These are phyloP conservation scores for Eurosta solidaginis DNA, from an alignment of 1,140 invertebrate genomes.

Conservation along the genomic window DNA sequence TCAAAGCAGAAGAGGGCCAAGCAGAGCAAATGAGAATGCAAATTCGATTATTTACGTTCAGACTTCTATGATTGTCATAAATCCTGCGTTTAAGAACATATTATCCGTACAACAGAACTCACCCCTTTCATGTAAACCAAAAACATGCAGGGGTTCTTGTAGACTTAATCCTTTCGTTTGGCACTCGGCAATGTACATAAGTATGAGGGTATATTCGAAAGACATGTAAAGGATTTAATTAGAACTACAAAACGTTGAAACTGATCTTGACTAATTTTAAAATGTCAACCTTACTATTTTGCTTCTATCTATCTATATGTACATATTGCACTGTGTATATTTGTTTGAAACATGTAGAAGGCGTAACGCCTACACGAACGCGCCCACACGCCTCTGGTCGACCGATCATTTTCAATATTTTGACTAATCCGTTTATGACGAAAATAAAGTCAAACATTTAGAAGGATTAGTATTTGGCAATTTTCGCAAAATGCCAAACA, in stretches of 20 bases:
- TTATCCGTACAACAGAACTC: conserved; percentile 29
- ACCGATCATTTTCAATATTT: conserved; percentile 27
- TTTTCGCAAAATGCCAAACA: conserved; percentile 26
- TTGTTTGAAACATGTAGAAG: conserved; percentile 36
- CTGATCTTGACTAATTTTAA: not conserved
- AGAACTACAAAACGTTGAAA: not conserved
- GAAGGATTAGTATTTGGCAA: conserved; percentile 48
- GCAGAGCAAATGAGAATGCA: not conserved
- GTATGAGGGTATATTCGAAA: not conserved
- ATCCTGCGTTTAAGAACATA: conserved; percentile 12
- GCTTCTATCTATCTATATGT: not conserved
- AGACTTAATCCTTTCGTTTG: conserved; percentile 25
- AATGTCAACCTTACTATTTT: not conserved
- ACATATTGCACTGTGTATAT: not conserved
- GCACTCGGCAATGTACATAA: not conserved
- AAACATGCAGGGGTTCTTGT: not conserved
- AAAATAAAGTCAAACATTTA: conserved; percentile 58
- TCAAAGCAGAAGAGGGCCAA: not conserved
- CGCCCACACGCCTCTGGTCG: conserved; percentile 38
- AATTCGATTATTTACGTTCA: conserved; percentile 5
- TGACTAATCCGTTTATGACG: conserved; percentile 52
- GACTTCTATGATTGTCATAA: conserved; percentile 10
- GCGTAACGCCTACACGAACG: conserved; percentile 44
- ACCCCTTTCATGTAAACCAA: conserved; percentile 30
- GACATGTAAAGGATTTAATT: not conserved